Evolutionary conservation across 2,888 invertebrate species (phyloP).

Genomic region (Cephus sareptanus): DNA sequence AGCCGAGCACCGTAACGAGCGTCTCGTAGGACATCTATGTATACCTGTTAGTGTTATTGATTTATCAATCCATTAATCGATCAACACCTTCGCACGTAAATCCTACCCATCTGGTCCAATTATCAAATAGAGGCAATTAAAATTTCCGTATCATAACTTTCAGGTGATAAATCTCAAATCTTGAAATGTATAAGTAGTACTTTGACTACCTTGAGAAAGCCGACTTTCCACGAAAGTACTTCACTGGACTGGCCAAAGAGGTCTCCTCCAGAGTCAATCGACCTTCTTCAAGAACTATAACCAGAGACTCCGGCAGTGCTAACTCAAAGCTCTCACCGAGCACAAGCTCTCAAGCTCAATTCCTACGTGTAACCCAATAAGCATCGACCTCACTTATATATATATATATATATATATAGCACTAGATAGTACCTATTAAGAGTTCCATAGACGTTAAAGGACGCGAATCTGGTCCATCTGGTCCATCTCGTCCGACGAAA

Average conservation of each 20-base stretch:
- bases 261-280: background rate
- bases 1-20: background rate
- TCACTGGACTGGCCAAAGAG: background rate
- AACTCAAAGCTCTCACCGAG: background rate
- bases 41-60: background rate
- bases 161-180: background rate
- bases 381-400: background rate
- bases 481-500: background rate
- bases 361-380: background rate
- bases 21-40: background rate
- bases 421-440: background rate
- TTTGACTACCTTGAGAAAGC: background rate
- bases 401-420: background rate
- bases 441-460: background rate
- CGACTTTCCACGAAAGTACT: background rate
- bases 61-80: background rate
- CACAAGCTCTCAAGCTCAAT: background rate
- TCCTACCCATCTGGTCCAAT: background rate
- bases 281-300: background rate
- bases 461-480: background rate
- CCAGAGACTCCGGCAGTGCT: background rate
- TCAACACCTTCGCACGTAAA: background rate
- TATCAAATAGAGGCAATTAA: background rate
- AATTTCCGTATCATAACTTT: background rate
- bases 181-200: background rate